Base-by-base conservation (phyloP, 2,888 invertebrate genomes). In the Drosophila sordidapex region DNA sequence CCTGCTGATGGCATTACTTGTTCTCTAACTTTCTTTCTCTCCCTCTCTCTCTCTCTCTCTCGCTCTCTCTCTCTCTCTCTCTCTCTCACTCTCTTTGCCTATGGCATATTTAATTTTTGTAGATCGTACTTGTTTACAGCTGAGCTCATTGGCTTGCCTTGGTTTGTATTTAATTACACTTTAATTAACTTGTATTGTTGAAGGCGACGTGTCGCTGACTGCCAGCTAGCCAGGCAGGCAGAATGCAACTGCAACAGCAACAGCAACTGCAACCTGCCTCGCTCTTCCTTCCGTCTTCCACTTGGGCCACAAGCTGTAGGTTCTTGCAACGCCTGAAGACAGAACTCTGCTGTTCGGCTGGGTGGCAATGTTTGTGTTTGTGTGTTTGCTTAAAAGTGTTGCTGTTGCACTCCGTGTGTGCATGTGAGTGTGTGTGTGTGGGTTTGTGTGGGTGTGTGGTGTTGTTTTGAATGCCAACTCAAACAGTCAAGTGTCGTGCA, bases 401-500 rank as follows among this genome's bases (percentile, higher is more conserved):
- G 73, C 78, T 59, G 25, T n/a, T 36, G 54, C 61, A 63, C 21
- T 13, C 43, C 74, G 66, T 54, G 8, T 33, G 29, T 40, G 49
- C 64, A 25, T 48, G 51, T 53, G 58, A 52, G 27, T 27, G 56
- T 52, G 52, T 60, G 21, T n/a, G 48, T 48, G 48, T 48, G 25
- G 21, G 46, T 6, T 21, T 36, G 52, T 53, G 31, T 64, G 67
- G 52, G 61, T 59, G 48, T 64, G 35, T 74, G 74, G 76, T 76
- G 77, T 75, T 85, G 84, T 76, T 85, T 83, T 87, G 84, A 85
- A 87, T 85, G 85, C 85, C 80, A 87, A 87, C 85, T 84, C 85
- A 86, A 86, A 86, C 87, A 86, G 87, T 86, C 85, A 86, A 87
- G 86, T 86, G 87, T 87, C 83, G 86, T 85, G 86, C 87, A 87